Evolutionary conservation across 2,888 invertebrate genomes (phyloP).

Genomic region (Drepanosiphum platanoidis): DNA sequence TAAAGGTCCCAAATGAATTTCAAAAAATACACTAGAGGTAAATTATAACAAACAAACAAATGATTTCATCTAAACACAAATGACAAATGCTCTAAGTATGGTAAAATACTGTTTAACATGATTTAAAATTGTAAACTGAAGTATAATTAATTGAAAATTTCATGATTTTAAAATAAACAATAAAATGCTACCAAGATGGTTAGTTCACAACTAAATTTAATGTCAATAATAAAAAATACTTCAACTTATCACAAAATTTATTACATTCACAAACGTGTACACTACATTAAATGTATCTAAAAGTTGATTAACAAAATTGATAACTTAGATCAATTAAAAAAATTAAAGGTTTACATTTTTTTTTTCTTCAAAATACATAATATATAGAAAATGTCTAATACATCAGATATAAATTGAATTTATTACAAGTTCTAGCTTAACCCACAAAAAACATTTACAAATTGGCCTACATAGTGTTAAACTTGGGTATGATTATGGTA

Average conservation of each 20-base stretch:
- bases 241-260: constrained; percentile 49
- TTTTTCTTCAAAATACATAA: constrained; percentile 10
- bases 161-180: neutral
- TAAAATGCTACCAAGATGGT: neutral
- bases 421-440: constrained; percentile 11
- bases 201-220: neutral
- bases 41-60: no score
- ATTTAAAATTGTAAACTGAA: neutral
- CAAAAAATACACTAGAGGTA: no score
- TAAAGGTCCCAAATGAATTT: no score
- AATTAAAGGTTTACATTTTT: neutral
- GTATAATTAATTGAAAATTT: neutral
- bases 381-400: constrained; percentile 35
- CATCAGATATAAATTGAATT: constrained; percentile 33
- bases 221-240: constrained; percentile 28
- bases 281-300: constrained; percentile 38
- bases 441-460: constrained; percentile 33
- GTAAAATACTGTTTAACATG: no score
- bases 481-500: constrained; percentile 25
- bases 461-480: constrained; percentile 2
- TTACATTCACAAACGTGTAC: constrained; percentile 56
- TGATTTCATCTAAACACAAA: neutral
- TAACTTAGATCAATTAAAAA: constrained; percentile 27
- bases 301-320: constrained; percentile 36
- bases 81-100: neutral